Conservation (phyloP, 2,113 vertebrate genomes). For the Planiliza haematocheilus region DNA sequence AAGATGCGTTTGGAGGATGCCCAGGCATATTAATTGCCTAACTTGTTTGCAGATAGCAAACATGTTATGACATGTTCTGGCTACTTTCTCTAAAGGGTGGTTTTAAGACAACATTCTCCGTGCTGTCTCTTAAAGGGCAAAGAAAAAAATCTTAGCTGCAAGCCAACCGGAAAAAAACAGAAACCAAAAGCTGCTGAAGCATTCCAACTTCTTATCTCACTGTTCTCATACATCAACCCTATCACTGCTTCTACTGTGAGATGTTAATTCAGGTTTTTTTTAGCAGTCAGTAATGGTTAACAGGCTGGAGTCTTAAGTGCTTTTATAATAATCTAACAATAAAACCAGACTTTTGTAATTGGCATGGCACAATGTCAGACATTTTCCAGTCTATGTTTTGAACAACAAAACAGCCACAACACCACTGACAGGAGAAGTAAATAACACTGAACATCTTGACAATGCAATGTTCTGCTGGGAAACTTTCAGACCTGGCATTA, state of each 20-base stretch:
- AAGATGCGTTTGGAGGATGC: constrained; percentile 41
- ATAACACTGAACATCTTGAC: no score
- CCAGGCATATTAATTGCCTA: constrained; percentile 35
- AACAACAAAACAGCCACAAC: no score
- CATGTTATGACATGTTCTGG: constrained; percentile 24
- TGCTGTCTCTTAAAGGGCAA: not conserved
- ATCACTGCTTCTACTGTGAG: not conserved
- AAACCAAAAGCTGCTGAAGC: not conserved
- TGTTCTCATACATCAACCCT: not conserved
- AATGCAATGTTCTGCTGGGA: no score
- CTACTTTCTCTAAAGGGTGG: constrained; percentile 13
- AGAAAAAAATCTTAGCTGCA: not conserved
- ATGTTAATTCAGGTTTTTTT: no score
- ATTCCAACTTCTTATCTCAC: not conserved
- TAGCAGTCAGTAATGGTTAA: no score
- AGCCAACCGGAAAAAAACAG: not conserved
- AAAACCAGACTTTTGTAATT: not conserved
- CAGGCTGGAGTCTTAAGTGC: not conserved
- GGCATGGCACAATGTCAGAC: no score
- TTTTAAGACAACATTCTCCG: constrained; percentile 16
- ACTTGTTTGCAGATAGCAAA: constrained; percentile 38
- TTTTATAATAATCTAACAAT: not conserved
- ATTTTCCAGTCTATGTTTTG: no score
- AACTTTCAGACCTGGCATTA: no score
- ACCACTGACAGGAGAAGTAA: no score